Conservation (phyloP, 2,113 vertebrate species). For the Acrocephalus kingi region DNA sequence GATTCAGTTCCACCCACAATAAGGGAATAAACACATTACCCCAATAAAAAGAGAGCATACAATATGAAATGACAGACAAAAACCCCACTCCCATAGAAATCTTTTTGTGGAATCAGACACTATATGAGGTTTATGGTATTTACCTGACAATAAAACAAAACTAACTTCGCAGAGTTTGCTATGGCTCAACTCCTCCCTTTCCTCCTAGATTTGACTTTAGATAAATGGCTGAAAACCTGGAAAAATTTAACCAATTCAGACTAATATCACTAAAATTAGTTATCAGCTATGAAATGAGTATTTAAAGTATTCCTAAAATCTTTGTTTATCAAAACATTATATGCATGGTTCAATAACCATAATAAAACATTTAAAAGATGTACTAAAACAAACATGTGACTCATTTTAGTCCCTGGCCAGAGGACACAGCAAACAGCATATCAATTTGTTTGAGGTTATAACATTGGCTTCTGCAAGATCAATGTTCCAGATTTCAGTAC, state of each 20-base stretch:
- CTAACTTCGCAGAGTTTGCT: neutral
- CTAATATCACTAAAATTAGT: neutral
- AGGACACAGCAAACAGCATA: neutral
- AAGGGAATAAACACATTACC: neutral
- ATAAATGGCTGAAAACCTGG: neutral
- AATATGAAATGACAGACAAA: neutral
- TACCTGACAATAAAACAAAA: neutral
- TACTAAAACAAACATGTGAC: neutral
- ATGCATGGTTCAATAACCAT: neutral
- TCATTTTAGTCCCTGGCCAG: neutral
- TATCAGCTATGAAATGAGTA: neutral
- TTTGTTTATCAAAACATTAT: neutral
- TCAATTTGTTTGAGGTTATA: neutral
- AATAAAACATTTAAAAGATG: neutral
- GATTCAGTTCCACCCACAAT: neutral
- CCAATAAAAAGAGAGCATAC: neutral
- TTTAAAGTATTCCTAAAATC: neutral
- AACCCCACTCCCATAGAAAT: neutral
- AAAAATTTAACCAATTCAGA: neutral
- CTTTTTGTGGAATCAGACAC: neutral
- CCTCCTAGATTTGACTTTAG: neutral
- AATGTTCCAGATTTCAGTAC: conserved; percentile 1
- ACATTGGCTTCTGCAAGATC: neutral
- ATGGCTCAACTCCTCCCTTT: neutral
- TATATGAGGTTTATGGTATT: neutral